Conservation (phyloP, 2,888 invertebrate genomes). For the Drosophila mayaguana region DNA sequence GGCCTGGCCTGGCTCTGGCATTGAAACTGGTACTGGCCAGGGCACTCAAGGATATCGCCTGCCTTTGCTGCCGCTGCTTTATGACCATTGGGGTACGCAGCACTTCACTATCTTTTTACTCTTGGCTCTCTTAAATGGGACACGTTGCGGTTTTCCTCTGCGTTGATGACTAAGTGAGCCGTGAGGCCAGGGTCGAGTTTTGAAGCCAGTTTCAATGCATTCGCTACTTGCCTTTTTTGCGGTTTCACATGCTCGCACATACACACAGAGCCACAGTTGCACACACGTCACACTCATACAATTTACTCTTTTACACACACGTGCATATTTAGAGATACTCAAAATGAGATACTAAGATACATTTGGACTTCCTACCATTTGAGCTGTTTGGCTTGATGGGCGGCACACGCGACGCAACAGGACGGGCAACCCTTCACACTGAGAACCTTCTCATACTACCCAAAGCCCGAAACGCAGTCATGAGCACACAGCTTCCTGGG, state of each 20-base stretch:
- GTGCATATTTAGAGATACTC: conserved; percentile 78
- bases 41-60: conserved; percentile 76
- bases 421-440: conserved; percentile 50
- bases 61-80: conserved; percentile 52
- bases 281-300: conserved; percentile 25
- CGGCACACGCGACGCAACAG: conserved; percentile 64
- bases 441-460: conserved; percentile 30
- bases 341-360: conserved; percentile 79
- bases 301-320: conserved; percentile 41
- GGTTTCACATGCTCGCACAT: conserved; percentile 53
- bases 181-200: conserved; percentile 51
- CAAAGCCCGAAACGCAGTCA: conserved; percentile 32
- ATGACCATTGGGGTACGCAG: conserved; percentile 68
- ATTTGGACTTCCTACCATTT: conserved; percentile 78
- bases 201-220: conserved; percentile 71
- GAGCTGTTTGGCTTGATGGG: conserved; percentile 70
- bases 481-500: conserved; percentile 45
- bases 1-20: conserved; percentile 22
- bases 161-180: conserved; percentile 78
- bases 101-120: conserved; percentile 64
- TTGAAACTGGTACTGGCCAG: conserved; percentile 52
- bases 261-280: conserved; percentile 24
- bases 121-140: conserved; percentile 69
- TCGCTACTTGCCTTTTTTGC: conserved; percentile 70
- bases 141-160: conserved; percentile 76